Conservation (phyloP, 2,113 vertebrate genomes). For the Steatornis caripensis region DNA sequence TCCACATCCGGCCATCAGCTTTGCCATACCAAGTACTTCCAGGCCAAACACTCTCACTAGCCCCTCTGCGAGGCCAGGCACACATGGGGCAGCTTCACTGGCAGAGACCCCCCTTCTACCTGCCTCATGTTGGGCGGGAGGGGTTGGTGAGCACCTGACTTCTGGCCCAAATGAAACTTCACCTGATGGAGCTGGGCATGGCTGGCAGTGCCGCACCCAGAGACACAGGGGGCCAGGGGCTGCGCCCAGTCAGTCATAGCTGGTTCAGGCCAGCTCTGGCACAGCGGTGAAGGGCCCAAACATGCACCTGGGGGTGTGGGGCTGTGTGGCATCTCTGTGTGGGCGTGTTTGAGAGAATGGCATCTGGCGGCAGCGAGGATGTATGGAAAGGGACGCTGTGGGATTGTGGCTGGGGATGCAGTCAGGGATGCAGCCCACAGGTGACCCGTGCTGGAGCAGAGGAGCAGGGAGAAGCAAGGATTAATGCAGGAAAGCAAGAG, state of each 20-base stretch:
- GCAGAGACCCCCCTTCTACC: accelerated
- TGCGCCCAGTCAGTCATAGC: too few species aligned
- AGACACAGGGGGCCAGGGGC: neutral
- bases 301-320: too few species aligned
- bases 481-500: neutral
- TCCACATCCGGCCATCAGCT: neutral
- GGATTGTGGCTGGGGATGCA: neutral
- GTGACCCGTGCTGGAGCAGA: neutral
- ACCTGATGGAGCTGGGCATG: accelerated
- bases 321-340: neutral
- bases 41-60: accelerated
- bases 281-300: neutral
- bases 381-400: neutral
- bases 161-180: too few species aligned
- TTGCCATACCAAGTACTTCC: neutral
- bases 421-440: neutral
- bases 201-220: neutral
- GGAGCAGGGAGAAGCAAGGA: neutral
- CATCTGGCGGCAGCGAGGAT: neutral
- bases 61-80: accelerated
- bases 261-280: neutral
- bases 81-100: accelerated
- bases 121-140: neutral
- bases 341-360: neutral
- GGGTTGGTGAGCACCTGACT: neutral